Conservation (phyloP, 2,888 invertebrate species). For the Galerucella nymphaeae region DNA sequence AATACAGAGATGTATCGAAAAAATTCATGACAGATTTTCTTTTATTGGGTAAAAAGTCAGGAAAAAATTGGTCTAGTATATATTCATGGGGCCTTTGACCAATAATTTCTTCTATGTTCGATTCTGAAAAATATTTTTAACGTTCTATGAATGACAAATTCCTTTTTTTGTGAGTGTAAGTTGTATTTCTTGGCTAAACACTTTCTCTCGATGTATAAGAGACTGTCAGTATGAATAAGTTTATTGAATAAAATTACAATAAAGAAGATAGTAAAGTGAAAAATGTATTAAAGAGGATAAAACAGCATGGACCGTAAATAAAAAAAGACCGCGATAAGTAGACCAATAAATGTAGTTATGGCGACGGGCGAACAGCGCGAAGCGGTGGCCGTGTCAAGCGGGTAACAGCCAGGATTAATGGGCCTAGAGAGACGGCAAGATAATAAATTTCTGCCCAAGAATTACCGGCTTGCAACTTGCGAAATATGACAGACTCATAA, state of each 20-base stretch:
- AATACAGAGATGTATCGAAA: too few species aligned
- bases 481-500: conserved; percentile 72
- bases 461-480: conserved; percentile 71
- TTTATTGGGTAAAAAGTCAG: too few species aligned
- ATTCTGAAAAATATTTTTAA: too few species aligned
- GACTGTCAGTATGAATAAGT: conserved; percentile 20
- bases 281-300: conserved; percentile 37
- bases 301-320: conserved; percentile 32
- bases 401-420: conserved; percentile 59
- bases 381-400: conserved; percentile 57
- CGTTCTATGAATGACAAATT: background rate
- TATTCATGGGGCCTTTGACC: too few species aligned
- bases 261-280: conserved; percentile 35
- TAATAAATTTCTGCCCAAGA: conserved; percentile 71
- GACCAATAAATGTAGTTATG: conserved; percentile 44
- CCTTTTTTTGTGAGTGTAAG: background rate
- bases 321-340: conserved; percentile 40
- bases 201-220: background rate
- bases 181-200: background rate
- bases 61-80: too few species aligned
- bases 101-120: too few species aligned
- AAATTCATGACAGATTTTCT: too few species aligned
- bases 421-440: conserved; percentile 68
- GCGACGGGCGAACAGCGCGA: conserved; percentile 46
- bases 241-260: conserved; percentile 34